Conservation (phyloP, 2,797 vertebrate genomes). For the Staurois parvus region DNA sequence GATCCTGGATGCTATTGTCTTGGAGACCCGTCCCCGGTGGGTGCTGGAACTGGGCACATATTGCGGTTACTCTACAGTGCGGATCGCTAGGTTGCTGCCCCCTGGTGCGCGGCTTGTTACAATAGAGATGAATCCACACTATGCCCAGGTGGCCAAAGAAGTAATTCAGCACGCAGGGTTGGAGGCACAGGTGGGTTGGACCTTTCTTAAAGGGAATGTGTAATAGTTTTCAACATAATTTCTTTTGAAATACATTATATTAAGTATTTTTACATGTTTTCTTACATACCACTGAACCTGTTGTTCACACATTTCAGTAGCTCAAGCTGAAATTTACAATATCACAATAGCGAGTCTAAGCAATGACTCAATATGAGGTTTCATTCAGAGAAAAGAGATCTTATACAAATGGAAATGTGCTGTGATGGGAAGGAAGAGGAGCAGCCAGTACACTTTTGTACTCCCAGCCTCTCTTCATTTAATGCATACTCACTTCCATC, state of each 20-base stretch:
- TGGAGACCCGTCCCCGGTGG: slow-evolving; percentile 13
- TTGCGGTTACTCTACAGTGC: slow-evolving; percentile 80
- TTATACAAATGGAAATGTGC: too few relatives aligned
- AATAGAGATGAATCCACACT: slow-evolving; percentile 77
- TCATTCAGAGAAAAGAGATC: too few relatives aligned
- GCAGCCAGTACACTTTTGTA: too few relatives aligned
- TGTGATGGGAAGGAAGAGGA: too few relatives aligned
- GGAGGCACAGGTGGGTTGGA: slow-evolving; percentile 68
- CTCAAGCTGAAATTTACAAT: too few relatives aligned
- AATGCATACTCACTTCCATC: neutral
- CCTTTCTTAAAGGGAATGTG: too few relatives aligned
- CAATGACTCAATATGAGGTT: too few relatives aligned
- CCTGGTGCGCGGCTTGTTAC: slow-evolving; percentile 74
- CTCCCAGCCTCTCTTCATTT: too few relatives aligned
- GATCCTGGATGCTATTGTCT: slow-evolving; percentile 79
- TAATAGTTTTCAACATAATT: too few relatives aligned
- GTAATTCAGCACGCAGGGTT: slow-evolving; percentile 78
- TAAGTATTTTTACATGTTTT: neutral
- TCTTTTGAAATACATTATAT: too few relatives aligned
- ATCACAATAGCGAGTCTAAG: too few relatives aligned
- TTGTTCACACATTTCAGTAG: too few relatives aligned
- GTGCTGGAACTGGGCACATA: slow-evolving; percentile 71
- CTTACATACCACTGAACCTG: neutral
- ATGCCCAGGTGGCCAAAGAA: slow-evolving; percentile 75
- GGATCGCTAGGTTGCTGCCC: slow-evolving; percentile 77